phyloP scores from a whole-genome alignment of 2,113 vertebrate genomes.

The Sander lucioperca region DNA sequence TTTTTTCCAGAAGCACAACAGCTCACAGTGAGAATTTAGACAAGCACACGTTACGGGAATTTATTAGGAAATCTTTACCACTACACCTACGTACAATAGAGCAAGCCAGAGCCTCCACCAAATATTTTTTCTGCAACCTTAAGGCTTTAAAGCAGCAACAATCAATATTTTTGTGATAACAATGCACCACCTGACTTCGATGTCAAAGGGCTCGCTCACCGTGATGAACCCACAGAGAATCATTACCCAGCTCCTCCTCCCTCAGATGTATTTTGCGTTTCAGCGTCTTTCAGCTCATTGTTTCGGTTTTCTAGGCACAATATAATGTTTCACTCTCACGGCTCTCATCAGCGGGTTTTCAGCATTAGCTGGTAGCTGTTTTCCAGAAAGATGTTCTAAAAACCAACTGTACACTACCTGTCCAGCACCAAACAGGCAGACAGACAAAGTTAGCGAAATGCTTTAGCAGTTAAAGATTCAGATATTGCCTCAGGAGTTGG shows the following conservation, averaged over 20 bases:
- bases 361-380: neutral
- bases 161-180: neutral
- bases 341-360: neutral
- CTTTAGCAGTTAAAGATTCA: neutral
- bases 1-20: conserved; percentile 22
- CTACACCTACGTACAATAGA: neutral
- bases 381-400: neutral
- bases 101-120: neutral
- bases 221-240: neutral
- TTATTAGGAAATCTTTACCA: neutral
- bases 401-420: neutral
- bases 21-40: conserved; percentile 7
- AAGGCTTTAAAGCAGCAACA: neutral
- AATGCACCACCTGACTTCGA: neutral
- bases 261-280: neutral
- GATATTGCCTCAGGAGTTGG: neutral
- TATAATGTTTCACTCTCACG: neutral
- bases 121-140: neutral
- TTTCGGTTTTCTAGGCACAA: neutral
- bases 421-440: neutral
- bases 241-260: neutral
- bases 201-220: neutral
- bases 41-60: neutral
- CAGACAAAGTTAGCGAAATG: neutral
- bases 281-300: neutral